A percentile compares a stretch with the other conserved stretches of the same genome.
Conservation (phyloP, 2,113 vertebrate genomes). For the Laticauda colubrina region DNA sequence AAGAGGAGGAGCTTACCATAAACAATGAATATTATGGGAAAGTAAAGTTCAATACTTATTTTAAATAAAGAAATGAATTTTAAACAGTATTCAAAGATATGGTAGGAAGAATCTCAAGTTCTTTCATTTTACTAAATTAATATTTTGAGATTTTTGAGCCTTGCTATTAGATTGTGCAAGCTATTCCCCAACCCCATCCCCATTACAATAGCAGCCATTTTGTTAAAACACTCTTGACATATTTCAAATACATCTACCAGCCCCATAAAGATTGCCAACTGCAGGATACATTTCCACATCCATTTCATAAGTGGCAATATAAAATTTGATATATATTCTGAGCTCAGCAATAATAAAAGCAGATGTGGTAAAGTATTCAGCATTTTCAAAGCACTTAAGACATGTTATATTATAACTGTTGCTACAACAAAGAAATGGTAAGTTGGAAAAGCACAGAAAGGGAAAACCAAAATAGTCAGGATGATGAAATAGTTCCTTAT, state of each 20-base stretch:
- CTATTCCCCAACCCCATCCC: neutral
- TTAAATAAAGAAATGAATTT: neutral
- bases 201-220: neutral
- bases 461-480: neutral
- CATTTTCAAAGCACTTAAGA: neutral
- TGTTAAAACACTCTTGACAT: neutral
- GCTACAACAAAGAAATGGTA: neutral
- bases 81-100: neutral
- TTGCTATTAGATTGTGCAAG: neutral
- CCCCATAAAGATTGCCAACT: neutral
- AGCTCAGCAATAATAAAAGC: neutral
- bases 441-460: neutral
- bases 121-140: neutral
- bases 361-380: neutral
- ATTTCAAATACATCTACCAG: neutral
- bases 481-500: neutral
- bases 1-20: neutral
- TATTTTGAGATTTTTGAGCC: neutral
- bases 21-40: neutral
- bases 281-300: neutral
- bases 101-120: neutral
- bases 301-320: neutral
- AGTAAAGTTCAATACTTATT: neutral
- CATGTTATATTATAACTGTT: neutral
- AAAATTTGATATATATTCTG: neutral